A percentile compares a stretch with the other conserved stretches of the same genome.
These are phyloP conservation scores for Polydrusus tereticollis DNA, from an alignment of 2,888 invertebrate genomes.

Conservation along the genomic window DNA sequence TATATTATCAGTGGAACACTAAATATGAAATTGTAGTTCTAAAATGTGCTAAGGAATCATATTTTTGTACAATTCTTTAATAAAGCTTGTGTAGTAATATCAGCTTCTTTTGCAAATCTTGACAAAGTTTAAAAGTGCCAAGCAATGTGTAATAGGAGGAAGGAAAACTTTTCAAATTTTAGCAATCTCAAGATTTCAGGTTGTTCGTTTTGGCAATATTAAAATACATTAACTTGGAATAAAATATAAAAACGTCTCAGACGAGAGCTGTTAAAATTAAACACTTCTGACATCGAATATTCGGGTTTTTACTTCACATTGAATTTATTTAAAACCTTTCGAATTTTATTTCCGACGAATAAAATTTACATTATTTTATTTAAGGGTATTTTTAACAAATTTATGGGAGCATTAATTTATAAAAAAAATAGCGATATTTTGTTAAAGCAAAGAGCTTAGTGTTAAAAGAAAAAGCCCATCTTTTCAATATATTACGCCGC, in stretches of 20 bases:
- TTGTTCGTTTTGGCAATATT: constrained; percentile 13
- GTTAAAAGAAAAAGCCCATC: too few relatives aligned
- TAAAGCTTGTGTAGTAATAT: too few relatives aligned
- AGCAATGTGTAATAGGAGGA: constrained; percentile 1
- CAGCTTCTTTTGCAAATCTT: constrained; percentile 8
- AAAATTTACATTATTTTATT: too few relatives aligned
- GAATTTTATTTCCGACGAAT: neutral
- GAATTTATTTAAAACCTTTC: neutral
- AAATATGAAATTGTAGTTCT: too few relatives aligned
- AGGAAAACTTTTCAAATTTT: constrained; percentile 23
- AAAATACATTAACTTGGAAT: constrained; percentile 7
- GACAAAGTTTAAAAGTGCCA: neutral
- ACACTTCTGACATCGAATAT: neutral
- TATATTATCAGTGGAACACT: too few relatives aligned
- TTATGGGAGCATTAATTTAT: too few relatives aligned
- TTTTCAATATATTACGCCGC: too few relatives aligned
- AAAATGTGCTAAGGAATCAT: too few relatives aligned
- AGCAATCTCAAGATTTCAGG: constrained; percentile 17
- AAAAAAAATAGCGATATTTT: too few relatives aligned
- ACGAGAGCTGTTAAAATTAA: neutral
- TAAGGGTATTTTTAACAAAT: too few relatives aligned
- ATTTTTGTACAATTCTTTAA: neutral
- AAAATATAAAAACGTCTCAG: neutral
- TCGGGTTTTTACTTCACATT: neutral
- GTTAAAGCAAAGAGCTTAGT: too few relatives aligned